These are phyloP conservation scores for Hydractinia symbiolongicarpus DNA, from an alignment of 30 jellyfish, hydroid and myxozoan genomes.

Conservation along the genomic window DNA sequence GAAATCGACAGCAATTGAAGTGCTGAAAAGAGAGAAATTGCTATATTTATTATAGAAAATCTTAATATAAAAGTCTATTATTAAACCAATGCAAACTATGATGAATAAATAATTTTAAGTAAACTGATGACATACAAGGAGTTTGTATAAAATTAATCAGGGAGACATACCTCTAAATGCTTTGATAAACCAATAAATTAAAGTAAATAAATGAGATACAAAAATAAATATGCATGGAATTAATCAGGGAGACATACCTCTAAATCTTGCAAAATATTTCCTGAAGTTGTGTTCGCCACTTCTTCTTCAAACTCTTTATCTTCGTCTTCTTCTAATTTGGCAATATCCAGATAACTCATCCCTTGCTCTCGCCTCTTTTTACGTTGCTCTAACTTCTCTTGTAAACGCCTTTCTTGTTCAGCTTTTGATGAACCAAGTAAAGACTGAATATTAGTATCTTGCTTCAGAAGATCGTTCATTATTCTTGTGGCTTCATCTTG, in stretches of 20 bases:
- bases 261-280: constrained; percentile 47
- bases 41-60: no score
- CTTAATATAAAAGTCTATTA: no score
- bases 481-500: constrained; percentile 44
- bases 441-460: constrained; percentile 40
- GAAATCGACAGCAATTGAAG: no score
- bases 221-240: not conserved
- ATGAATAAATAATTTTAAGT: no score
- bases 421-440: constrained; percentile 48
- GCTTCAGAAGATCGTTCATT: constrained; percentile 43
- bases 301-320: constrained; percentile 57
- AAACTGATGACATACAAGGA: not conserved
- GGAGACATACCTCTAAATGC: constrained; percentile 55
- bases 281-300: constrained; percentile 45
- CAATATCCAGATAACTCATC: constrained; percentile 62
- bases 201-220: no score
- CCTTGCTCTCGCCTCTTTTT: constrained; percentile 53
- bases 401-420: constrained; percentile 52
- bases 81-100: no score
- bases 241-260: constrained; percentile 37
- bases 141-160: not conserved
- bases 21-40: no score
- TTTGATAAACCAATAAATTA: no score
- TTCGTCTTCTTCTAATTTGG: constrained; percentile 52
- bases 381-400: constrained; percentile 44